These are phyloP conservation scores for Pelvicachromis taeniatus DNA, from an alignment of 2,113 vertebrate species.

Conservation along the genomic window DNA sequence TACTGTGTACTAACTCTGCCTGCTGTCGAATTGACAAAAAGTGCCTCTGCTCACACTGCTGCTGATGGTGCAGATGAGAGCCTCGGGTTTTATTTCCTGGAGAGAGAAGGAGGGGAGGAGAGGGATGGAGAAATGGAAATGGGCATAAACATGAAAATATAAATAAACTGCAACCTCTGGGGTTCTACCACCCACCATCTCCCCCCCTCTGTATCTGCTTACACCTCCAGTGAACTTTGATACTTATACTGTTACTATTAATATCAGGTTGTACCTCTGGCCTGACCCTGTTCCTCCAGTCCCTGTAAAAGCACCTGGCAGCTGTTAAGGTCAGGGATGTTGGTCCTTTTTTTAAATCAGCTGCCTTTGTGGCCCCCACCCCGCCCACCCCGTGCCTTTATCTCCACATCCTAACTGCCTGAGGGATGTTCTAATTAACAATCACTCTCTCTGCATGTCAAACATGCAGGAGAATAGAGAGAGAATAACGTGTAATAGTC, in stretches of 20 bases:
- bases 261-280: not conserved
- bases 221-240: constrained; percentile 42
- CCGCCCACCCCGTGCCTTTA: not conserved
- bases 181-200: constrained; percentile 47
- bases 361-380: not conserved
- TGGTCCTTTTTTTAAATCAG: not conserved
- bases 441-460: not conserved
- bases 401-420: not conserved
- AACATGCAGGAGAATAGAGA: not conserved
- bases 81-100: constrained; percentile 42
- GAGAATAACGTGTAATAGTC: not conserved
- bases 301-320: not conserved
- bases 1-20: constrained; percentile 15
- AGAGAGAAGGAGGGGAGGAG: not conserved
- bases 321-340: constrained; percentile 9
- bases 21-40: constrained; percentile 60
- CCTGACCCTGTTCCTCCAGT: not conserved
- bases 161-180: constrained; percentile 61
- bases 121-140: constrained; percentile 24
- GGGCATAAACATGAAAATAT: constrained; percentile 45
- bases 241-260: constrained; percentile 21
- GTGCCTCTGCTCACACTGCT: constrained; percentile 34
- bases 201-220: constrained; percentile 38
- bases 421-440: not conserved
- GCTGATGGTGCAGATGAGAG: constrained; percentile 64